Evolutionary conservation across 1,140 invertebrate genomes (phyloP).

Genomic region (Neodiprion lecontei): DNA sequence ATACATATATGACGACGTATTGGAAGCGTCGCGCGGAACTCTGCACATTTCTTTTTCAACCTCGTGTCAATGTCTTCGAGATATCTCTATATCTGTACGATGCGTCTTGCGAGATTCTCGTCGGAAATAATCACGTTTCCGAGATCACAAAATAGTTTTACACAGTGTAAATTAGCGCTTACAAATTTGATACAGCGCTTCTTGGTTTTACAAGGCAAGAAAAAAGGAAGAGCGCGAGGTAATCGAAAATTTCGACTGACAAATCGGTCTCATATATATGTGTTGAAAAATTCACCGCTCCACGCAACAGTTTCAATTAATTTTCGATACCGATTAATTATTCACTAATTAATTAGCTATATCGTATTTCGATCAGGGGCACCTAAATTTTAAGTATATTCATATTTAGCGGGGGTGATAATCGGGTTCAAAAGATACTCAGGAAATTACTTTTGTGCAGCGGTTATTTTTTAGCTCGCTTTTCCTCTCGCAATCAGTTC

Average conservation of each 20-base stretch:
- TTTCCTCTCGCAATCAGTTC: conserved; percentile 5
- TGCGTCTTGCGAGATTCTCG: conserved; percentile 14
- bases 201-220: not conserved
- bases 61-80: conserved; percentile 9
- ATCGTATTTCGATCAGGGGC: not conserved
- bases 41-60: conserved; percentile 14
- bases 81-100: conserved; percentile 8
- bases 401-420: not conserved
- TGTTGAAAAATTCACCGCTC: not conserved
- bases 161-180: too few relatives aligned
- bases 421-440: conserved; percentile 27
- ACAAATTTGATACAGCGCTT: not conserved
- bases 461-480: conserved; percentile 24
- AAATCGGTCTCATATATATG: not conserved
- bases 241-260: not conserved
- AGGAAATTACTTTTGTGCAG: conserved; percentile 12
- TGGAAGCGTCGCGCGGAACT: conserved; percentile 13
- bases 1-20: not conserved
- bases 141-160: conserved; percentile 1
- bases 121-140: not conserved
- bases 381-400: conserved; percentile 21
- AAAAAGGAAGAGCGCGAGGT: not conserved
- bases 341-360: not conserved
- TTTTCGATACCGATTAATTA: not conserved
- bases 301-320: not conserved